Base-by-base conservation (phyloP, 2,113 vertebrate genomes). In the Morphnarchus princeps region DNA sequence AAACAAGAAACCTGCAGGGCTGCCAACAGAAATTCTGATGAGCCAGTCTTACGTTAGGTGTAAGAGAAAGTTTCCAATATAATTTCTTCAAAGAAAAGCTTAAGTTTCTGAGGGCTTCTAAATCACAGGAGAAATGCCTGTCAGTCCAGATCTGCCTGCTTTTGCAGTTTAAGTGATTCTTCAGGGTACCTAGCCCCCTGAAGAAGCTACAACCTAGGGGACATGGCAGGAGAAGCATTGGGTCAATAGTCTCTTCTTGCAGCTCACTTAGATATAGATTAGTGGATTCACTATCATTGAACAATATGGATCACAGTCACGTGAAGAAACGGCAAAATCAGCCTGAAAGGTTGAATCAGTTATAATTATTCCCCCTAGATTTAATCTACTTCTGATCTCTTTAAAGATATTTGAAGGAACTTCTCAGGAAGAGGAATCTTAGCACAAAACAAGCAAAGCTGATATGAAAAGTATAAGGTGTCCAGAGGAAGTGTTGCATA, bases 171-270 rank as follows among this genome's bases (percentile, higher is more conserved):
- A 34, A 61, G 25, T 3, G 45, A 43, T 34, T 31, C 1, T 50
- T 50, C 3, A 13, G n/a, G 11, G 10, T 58, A 84, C 45, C 11
- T 17, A 70, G 13, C 2, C 10, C 34, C 28, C 18, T 32, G n/a
- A 36, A 79, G 88, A 47, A 78, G 40, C 31, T 58, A 43, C n/a
- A 90, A 36, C 5, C 71, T 3, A 20, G 4, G 3, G 26, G 24
- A 73, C 2, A 1, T 2, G 3, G n/a, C 32, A 6, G 31, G 6
- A 79, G 31, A 66, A 26, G 4, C 0, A 2, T 0, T 16, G 6
- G 18, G 12, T 43, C 55, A 52, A 2, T 21, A 17, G 8, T 16
- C 15, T 42, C 43, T 32, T 84, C 73, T 36, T 24, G 1, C 38
- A 65, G 57, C 38, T 77, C 83, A 12, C 45, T 52, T 58, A 29